A percentile compares a stretch with the other conserved stretches of the same genome.
phyloP scores from a whole-genome alignment of 2,888 invertebrate genomes.

The Sminthurides aquaticus region DNA sequence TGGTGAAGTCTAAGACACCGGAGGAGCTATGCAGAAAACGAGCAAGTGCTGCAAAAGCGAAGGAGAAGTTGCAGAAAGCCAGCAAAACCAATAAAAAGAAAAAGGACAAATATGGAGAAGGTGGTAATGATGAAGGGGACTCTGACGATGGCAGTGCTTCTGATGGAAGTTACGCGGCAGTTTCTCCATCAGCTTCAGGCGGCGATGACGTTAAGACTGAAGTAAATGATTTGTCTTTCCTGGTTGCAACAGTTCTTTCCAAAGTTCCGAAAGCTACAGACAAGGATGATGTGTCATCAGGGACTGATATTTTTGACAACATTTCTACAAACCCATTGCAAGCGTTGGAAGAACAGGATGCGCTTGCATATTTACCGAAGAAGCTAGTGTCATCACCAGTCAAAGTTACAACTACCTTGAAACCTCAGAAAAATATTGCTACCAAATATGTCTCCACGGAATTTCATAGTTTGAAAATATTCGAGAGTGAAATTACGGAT shows the following conservation, averaged over 20 bases:
- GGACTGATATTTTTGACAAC: constrained; percentile 4
- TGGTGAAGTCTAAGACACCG: not conserved
- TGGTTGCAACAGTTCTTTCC: not conserved
- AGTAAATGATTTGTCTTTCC: not conserved
- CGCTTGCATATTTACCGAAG: constrained; percentile 13
- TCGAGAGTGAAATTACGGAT: constrained; percentile 34
- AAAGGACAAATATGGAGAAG: no score
- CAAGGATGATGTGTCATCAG: not conserved
- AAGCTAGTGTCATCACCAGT: constrained; percentile 21
- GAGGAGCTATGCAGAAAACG: not conserved
- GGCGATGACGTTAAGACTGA: constrained; percentile 10
- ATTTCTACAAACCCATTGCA: constrained; percentile 12
- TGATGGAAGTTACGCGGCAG: not conserved
- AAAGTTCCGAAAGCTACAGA: not conserved
- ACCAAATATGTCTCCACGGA: not conserved
- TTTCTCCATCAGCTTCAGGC: no score
- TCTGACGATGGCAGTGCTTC: not conserved
- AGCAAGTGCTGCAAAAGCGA: not conserved
- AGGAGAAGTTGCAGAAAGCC: not conserved
- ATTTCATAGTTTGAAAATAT: constrained; percentile 29
- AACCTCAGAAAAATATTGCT: not conserved
- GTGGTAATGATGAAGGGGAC: not conserved
- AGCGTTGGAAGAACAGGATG: not conserved
- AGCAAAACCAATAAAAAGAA: not conserved
- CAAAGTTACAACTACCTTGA: constrained; percentile 6